Evolutionary conservation across 1,140 invertebrate genomes (phyloP), one percentile per base, ranked within the genome.

Genomic region (Caligus rogercresseyi): DNA sequence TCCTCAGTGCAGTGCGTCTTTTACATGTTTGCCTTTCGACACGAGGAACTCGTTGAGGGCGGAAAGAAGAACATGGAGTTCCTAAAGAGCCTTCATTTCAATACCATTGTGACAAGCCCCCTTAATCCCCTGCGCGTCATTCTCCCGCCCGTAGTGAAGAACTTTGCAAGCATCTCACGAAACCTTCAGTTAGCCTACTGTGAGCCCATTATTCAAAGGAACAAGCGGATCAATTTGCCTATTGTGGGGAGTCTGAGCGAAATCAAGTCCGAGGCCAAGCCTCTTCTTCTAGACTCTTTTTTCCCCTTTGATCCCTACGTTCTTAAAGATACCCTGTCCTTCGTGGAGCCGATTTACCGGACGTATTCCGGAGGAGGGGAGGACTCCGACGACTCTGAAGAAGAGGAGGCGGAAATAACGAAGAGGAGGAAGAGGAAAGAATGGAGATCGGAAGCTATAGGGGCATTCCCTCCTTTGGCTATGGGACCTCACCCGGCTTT

Each of bases 141-240:
- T 71, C 77, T 84, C 54, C 78, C 81, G 0, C 77, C 82, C 16
- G 80, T 95, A 19, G 81, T 84, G 0, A 81, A 83, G 67, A 84
- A 84, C 20, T 96, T 96, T 75, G 85, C 89, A 1, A 81, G 82
- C 0, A 79, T 91, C 3, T 83, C 87, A 1, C 79, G 85, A 67
- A 81, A 80, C n/a, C 85, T 92, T 72, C 90, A 94, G 71, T 75
- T 95, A 53, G 88, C 86, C 2, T 94, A 93, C 74, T 95, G 90
- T 74, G 85, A 90, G 71, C 80, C 88, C 0, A 78, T 94, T 53
- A 85, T 95, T 31, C 87, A 94, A 69, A 80, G 83, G 65, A 95
- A 95, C 74, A 75, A 79, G 1, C 65, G 66, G 15, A 24, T 66
- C 13, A 52, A 63, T n/a, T 62, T 66, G 31, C 65, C 65, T 3